Evolutionary conservation across 2,797 vertebrate species (phyloP).

Genomic region (Smutsia temminckii): DNA sequence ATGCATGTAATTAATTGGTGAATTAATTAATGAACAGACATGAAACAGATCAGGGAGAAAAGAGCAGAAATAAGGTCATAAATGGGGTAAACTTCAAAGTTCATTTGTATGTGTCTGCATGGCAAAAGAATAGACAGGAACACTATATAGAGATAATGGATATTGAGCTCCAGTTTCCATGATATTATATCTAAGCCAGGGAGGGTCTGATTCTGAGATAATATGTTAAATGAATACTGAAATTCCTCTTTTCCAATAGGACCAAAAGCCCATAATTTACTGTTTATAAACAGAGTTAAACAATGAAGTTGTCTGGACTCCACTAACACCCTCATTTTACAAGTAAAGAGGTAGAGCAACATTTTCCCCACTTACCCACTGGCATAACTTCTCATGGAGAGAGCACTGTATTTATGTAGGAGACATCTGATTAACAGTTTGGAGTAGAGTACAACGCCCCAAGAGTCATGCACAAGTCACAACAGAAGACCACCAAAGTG

Average conservation of each 20-base stretch:
- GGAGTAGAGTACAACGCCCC: background rate
- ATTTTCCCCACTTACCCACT: background rate
- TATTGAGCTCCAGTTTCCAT: background rate
- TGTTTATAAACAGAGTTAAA: constrained; percentile 1
- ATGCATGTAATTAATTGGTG: background rate
- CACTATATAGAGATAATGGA: background rate
- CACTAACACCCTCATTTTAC: background rate
- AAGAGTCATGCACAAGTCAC: background rate
- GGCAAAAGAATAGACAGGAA: background rate
- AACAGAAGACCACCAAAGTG: background rate
- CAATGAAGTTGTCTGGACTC: background rate
- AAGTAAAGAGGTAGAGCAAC: background rate
- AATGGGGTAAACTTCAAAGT: background rate
- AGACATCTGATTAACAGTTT: background rate
- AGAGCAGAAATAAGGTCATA: background rate
- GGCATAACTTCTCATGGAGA: background rate
- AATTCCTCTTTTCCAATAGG: background rate
- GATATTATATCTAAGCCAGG: background rate
- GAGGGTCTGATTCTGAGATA: background rate
- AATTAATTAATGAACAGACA: background rate
- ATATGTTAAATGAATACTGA: constrained; percentile 26
- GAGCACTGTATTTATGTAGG: background rate
- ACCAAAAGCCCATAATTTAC: background rate
- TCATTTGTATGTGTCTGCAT: background rate
- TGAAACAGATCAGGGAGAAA: background rate